A percentile compares a stretch with the other conserved stretches of the same genome.
Conservation (phyloP, 1,140 invertebrate genomes). For the Procambarus clarkii region DNA sequence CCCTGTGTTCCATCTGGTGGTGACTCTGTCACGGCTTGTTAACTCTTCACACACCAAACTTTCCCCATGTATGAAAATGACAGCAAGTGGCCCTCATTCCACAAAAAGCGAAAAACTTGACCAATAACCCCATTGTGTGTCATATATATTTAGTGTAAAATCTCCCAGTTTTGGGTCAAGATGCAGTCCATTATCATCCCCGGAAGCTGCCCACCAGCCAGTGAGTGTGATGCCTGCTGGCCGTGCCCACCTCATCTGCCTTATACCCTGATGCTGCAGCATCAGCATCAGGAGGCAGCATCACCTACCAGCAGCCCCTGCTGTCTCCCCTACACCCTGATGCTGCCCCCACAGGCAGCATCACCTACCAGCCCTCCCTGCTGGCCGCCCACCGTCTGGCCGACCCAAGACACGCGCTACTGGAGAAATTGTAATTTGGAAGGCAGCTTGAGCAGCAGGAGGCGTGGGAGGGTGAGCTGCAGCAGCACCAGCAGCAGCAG, state of each 20-base stretch:
- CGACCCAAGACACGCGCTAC: not conserved
- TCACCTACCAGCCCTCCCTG: not conserved
- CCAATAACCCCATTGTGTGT: not conserved
- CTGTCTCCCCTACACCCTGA: not conserved
- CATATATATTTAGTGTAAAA: slow-evolving; percentile 5
- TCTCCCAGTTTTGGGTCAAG: slow-evolving; percentile 1
- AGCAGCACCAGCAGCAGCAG: slow-evolving; percentile 37
- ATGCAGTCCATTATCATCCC: slow-evolving; percentile 18
- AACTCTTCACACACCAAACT: slow-evolving; percentile 15
- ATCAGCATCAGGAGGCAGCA: not conserved
- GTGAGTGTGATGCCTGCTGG: not conserved
- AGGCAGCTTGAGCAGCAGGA: not conserved
- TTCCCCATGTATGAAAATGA: slow-evolving; percentile 38
- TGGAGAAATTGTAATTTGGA: slow-evolving; percentile 16
- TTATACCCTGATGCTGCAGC: not conserved
- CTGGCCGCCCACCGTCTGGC: not conserved
- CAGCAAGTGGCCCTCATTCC: slow-evolving; percentile 19
- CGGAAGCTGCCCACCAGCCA: not conserved
- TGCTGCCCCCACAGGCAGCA: not conserved
- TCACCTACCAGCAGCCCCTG: not conserved
- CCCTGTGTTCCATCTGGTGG: not conserved
- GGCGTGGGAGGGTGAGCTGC: slow-evolving; percentile 21
- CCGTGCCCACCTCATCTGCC: not conserved
- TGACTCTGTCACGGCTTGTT: not conserved
- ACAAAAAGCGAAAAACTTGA: slow-evolving; percentile 57